Conservation (phyloP, 2,888 invertebrate genomes). For the Conistra vaccinii region DNA sequence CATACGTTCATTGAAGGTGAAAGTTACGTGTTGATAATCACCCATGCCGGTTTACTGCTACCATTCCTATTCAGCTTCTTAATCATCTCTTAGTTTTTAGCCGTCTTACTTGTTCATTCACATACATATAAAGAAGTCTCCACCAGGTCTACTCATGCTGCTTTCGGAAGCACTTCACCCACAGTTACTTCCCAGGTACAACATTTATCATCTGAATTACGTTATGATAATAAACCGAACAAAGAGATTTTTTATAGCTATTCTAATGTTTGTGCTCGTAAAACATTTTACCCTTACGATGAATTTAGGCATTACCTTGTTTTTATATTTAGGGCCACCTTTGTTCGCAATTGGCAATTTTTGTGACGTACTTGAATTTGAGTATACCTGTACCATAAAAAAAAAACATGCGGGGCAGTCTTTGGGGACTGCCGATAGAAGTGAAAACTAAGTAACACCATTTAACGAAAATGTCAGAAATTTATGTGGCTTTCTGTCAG, state of each 20-base stretch:
- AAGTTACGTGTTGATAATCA: no score
- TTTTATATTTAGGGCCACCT: slow-evolving; percentile 22
- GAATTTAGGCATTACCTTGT: slow-evolving; percentile 23
- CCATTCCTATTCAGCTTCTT: no score
- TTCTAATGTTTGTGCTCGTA: slow-evolving; percentile 54
- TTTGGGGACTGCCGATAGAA: no score
- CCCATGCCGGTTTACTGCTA: no score
- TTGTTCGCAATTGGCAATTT: slow-evolving; percentile 9
- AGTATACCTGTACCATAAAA: neutral
- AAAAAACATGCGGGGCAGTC: no score
- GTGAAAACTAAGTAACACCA: no score
- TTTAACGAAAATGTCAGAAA: no score
- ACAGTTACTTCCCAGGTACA: slow-evolving; percentile 21
- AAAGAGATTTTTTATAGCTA: slow-evolving; percentile 59
- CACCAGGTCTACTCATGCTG: neutral
- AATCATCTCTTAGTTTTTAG: neutral
- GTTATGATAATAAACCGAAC: slow-evolving; percentile 59
- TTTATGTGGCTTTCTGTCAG: no score
- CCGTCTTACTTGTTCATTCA: neutral
- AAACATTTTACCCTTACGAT: slow-evolving; percentile 56
- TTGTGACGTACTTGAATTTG: neutral
- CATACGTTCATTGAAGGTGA: no score
- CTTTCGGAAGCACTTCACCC: slow-evolving; percentile 19
- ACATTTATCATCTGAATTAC: slow-evolving; percentile 52
- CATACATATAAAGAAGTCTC: neutral